Base-by-base conservation (phyloP, 2,113 vertebrate species). In the Syngnathus floridae region DNA sequence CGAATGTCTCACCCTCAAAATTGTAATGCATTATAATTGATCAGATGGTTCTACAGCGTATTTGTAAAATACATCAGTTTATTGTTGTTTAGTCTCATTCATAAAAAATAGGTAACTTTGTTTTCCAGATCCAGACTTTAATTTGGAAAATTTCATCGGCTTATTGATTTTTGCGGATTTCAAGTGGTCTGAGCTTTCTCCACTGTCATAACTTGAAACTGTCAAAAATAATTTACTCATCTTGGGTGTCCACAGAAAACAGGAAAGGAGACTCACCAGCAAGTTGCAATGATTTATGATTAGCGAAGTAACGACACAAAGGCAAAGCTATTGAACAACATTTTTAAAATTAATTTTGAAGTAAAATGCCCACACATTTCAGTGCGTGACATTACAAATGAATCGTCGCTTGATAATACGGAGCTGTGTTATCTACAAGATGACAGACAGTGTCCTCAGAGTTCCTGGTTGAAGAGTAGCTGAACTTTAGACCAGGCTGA, bases 401-500 rank as follows among this genome's bases (percentile, higher is more conserved):
- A 61, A 62, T 52, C 6, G 2, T 31, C 16, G 57, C 10, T 56
- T 26, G 17, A 62, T 11, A 35, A 57, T 41, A 40, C 5, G 13
- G 10, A 12, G 55, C 13, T 52, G 37, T 58, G 45, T 56, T 26
- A 26, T 19, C 46, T 31, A 5, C 31, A 64, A 52, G 13, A 66
- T 52, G 54, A 36, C n/a, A 61, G 56, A 64, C 65, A 67, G 69
- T 63, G 66, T 69, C 48, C 41, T 40, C 46, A 1, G 52, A 73
- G 52, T 72, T 52, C 69, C 65, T 35, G 37, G 26, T 51, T 64
- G 10, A 65, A 43, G 35, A 69, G 73, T 72, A 62, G 38, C 59
- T 71, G 62, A 65, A 67, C 26, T 65, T 35, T 19, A 66, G 22
- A 75, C 69, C 67, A 51, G 72, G 70, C 57, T 31, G 38, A 54